These are phyloP conservation scores for Alfaro cultratus DNA, from an alignment of 2,797 vertebrate genomes.

Conservation along the genomic window DNA sequence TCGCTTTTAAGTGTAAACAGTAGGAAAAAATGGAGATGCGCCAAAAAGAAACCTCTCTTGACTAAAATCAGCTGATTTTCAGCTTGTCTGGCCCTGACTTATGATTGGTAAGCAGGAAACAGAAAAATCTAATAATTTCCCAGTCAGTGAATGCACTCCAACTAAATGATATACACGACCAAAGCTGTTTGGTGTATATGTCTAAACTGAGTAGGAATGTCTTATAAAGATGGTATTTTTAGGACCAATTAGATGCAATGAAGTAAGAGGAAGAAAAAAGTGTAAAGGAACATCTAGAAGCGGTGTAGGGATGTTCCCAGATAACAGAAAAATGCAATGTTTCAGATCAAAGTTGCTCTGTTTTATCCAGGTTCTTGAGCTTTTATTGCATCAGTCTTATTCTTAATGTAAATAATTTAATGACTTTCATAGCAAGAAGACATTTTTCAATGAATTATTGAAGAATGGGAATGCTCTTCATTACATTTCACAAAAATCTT, in stretches of 20 bases:
- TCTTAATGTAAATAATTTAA: neutral
- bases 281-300: neutral
- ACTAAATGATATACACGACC: neutral
- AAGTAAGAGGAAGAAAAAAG: neutral
- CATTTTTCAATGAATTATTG: neutral
- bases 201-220: neutral
- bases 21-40: neutral
- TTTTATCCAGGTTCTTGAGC: neutral
- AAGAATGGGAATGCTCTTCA: neutral
- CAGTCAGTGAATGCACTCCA: neutral
- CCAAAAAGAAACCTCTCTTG: neutral
- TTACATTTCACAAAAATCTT: neutral
- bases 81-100: neutral
- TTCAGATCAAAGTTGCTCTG: neutral
- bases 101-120: neutral
- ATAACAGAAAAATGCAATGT: neutral
- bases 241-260: neutral
- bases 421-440: neutral
- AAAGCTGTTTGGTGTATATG: neutral
- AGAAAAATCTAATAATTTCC: neutral
- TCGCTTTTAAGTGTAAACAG: slow-evolving; percentile 1
- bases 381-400: neutral
- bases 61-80: neutral
- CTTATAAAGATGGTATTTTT: neutral
- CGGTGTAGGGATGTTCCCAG: neutral